Evolutionary conservation across 2,888 invertebrate genomes (phyloP).

Genomic region (Watsonalla cultraria): DNA sequence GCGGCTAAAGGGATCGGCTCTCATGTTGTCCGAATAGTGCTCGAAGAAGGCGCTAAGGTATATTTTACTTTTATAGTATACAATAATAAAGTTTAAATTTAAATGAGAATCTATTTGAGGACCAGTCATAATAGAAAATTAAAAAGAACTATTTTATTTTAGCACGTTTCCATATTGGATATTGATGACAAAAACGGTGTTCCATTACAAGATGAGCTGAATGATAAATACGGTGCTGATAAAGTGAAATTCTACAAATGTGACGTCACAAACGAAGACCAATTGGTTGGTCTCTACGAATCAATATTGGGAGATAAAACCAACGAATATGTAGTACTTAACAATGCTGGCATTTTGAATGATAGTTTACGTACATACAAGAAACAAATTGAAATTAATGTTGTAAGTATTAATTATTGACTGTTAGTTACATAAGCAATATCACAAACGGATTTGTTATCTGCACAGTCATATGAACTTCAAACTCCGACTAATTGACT

Average conservation of each 20-base stretch:
- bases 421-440: too few relatives aligned
- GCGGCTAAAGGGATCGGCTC: constrained; percentile 26
- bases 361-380: constrained; percentile 7
- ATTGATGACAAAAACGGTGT: constrained; percentile 28
- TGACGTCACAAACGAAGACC: constrained; percentile 37
- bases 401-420: constrained; percentile 6
- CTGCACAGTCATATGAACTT: too few relatives aligned
- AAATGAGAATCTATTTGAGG: too few relatives aligned
- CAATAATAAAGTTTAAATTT: too few relatives aligned
- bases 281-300: constrained; percentile 18
- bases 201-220: constrained; percentile 32
- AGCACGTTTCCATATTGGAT: constrained; percentile 42
- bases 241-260: constrained; percentile 39
- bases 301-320: constrained; percentile 15
- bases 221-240: constrained; percentile 28
- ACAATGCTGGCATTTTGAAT: constrained; percentile 22
- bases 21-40: constrained; percentile 11
- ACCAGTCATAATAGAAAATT: background rate
- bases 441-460: too few relatives aligned
- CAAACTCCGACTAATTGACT: too few relatives aligned
- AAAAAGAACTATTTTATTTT: constrained; percentile 7
- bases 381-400: constrained; percentile 10
- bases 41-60: constrained; percentile 20
- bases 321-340: constrained; percentile 29
- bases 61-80: background rate